Evolutionary conservation across 2,797 vertebrate genomes (phyloP).

Genomic region (Sphenodon punctatus): DNA sequence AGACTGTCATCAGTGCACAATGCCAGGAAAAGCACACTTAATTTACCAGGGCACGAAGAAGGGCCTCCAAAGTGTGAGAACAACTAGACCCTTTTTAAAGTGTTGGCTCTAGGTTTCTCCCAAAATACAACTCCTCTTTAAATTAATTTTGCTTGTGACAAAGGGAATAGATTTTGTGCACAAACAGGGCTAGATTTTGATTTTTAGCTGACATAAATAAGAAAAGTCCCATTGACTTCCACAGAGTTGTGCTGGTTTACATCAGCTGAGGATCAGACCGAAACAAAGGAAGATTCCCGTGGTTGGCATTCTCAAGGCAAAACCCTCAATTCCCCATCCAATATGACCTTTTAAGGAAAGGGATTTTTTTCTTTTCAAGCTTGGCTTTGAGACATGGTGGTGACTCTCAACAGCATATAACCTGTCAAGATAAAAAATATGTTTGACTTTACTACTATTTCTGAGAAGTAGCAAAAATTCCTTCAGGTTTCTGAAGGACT

Average conservation of each 20-base stretch:
- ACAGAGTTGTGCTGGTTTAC: not conserved
- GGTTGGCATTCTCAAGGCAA: conserved; percentile 7
- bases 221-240: conserved; percentile 1
- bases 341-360: conserved; percentile 29
- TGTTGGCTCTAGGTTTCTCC: not conserved
- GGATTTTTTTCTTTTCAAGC: conserved; percentile 30
- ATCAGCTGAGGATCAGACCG: not conserved
- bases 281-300: not conserved
- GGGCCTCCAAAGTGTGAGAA: not conserved
- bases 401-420: conserved; percentile 42
- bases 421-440: conserved; percentile 71
- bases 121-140: not conserved
- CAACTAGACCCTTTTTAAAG: no score
- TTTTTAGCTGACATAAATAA: conserved; percentile 19
- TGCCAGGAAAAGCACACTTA: no score
- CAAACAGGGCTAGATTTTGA: conserved; percentile 12
- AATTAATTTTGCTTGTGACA: not conserved
- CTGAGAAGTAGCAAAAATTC: conserved; percentile 73
- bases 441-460: conserved; percentile 70
- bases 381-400: conserved; percentile 46
- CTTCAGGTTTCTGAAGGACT: conserved; percentile 59
- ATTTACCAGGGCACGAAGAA: no score
- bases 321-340: conserved; percentile 1
- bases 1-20: no score
- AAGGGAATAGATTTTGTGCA: no score